A percentile compares a stretch with the other conserved stretches of the same genome.
Evolutionary conservation across 2,797 vertebrate genomes (phyloP).

Genomic region (Xenops minutus): DNA sequence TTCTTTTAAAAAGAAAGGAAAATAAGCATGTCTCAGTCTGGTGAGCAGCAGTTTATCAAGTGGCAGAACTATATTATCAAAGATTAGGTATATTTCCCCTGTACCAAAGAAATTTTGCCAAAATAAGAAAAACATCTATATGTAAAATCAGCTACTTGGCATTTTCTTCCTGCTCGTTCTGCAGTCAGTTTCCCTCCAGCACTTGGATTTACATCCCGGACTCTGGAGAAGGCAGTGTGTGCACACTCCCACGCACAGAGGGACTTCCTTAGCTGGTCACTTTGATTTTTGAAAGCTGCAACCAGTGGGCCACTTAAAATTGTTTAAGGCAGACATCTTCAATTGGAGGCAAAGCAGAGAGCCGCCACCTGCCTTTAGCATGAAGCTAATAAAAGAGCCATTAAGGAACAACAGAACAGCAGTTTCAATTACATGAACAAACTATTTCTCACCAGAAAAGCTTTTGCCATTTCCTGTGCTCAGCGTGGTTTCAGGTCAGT

Average conservation of each 20-base stretch:
- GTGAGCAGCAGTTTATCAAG: neutral
- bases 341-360: neutral
- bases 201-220: neutral
- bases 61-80: neutral
- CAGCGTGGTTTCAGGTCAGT: neutral
- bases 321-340: neutral
- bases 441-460: neutral
- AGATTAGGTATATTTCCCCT: neutral
- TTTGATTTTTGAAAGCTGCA: neutral
- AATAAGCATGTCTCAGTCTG: neutral
- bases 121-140: neutral
- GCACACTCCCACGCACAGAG: rapidly evolving
- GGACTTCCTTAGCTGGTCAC: neutral
- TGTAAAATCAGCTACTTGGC: neutral
- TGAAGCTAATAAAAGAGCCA: neutral
- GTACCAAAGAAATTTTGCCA: neutral
- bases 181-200: neutral
- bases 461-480: neutral
- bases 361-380: neutral
- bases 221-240: neutral
- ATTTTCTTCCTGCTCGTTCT: neutral
- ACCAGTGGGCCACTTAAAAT: neutral
- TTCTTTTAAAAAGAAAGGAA: neutral
- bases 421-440: neutral
- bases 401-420: neutral